Percentiles rank a stretch among this genome's conserved stretches.
These are phyloP conservation scores for Tethea ocularis DNA, from an alignment of 2,888 invertebrate genomes.

Conservation along the genomic window DNA sequence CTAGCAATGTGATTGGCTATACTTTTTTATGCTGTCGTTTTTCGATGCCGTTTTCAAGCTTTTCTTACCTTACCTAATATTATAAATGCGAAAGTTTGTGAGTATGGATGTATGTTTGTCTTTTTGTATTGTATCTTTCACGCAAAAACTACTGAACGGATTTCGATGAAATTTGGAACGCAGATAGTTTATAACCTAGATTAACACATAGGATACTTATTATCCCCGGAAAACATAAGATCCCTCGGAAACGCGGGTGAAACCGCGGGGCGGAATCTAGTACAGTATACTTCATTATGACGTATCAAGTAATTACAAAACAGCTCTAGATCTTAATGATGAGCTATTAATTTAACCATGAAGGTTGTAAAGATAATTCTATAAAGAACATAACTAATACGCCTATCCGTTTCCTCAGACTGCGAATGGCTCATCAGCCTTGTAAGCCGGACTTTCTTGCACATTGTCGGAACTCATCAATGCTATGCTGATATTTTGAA, in stretches of 20 bases:
- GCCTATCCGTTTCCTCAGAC: slow-evolving; percentile 8
- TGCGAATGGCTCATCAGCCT: slow-evolving; percentile 5
- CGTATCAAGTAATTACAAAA: background rate
- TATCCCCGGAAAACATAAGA: too few relatives aligned
- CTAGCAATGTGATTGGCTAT: background rate
- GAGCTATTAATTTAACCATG: background rate
- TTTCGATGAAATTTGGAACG: too few relatives aligned
- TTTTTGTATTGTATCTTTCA: too few relatives aligned
- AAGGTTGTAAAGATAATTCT: slow-evolving; percentile 4
- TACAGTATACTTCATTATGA: background rate
- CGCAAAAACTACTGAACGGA: too few relatives aligned
- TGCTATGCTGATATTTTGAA: slow-evolving; percentile 15
- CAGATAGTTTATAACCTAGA: too few relatives aligned
- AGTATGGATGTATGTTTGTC: too few relatives aligned
- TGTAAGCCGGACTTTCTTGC: slow-evolving; percentile 3
- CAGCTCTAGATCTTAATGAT: background rate
- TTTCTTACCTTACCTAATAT: too few relatives aligned
- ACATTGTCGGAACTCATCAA: slow-evolving; percentile 12
- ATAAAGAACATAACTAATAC: slow-evolving; percentile 7
- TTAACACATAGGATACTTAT: too few relatives aligned
- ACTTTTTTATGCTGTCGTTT: background rate
- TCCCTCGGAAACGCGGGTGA: too few relatives aligned
- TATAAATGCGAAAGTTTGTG: too few relatives aligned
- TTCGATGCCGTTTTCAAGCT: too few relatives aligned
- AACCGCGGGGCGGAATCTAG: too few relatives aligned